Percentiles rank a stretch among this genome's conserved stretches.
Evolutionary conservation across 2,797 vertebrate species (phyloP).

Genomic region (Chelonia mydas): DNA sequence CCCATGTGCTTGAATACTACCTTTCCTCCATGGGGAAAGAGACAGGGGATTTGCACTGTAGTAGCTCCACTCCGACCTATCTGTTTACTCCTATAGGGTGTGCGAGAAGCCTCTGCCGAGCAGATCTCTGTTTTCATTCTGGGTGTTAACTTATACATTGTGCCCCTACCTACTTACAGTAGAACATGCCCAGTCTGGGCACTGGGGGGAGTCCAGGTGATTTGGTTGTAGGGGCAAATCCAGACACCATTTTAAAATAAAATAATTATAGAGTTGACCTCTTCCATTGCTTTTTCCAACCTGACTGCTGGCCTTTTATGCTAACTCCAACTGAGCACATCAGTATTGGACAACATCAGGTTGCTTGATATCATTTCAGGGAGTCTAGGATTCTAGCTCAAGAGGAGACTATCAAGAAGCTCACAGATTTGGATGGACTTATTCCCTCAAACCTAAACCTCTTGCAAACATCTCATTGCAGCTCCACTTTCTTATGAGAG

Average conservation of each 20-base stretch:
- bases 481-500: neutral
- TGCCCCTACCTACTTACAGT: neutral
- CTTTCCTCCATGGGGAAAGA: neutral
- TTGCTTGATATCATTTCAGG: neutral
- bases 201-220: neutral
- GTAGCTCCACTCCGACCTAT: neutral
- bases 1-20: neutral
- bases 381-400: neutral
- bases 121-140: neutral
- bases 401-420: neutral
- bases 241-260: no score
- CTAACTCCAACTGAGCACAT: conserved; percentile 44
- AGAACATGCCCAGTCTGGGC: neutral
- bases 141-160: neutral
- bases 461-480: conserved; percentile 32
- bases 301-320: conserved; percentile 45
- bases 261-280: conserved; percentile 25
- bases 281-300: conserved; percentile 5
- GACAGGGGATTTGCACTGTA: no score
- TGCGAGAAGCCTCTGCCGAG: neutral
- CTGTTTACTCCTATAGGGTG: neutral
- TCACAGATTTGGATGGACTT: neutral
- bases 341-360: neutral
- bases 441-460: neutral
- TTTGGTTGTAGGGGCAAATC: no score